phyloP scores from a whole-genome alignment of 2,113 vertebrate species.

The Brevimyrus niger region DNA sequence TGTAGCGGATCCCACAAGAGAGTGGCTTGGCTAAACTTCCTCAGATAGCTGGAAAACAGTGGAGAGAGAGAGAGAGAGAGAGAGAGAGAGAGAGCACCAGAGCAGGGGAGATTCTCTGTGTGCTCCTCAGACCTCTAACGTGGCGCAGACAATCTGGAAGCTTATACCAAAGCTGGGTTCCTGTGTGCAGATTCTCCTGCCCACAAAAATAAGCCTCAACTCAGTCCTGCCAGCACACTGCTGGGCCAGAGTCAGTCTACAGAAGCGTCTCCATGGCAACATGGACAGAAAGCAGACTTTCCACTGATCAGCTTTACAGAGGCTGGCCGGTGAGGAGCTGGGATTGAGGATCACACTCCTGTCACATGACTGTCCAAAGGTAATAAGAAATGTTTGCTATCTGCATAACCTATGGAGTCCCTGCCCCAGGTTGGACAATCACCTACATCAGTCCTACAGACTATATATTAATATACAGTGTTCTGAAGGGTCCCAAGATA shows the following conservation, averaged over 20 bases:
- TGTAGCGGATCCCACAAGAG: neutral
- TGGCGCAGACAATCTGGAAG: constrained; percentile 51
- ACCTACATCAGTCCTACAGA: neutral
- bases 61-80: neutral
- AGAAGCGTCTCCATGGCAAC: constrained; percentile 1
- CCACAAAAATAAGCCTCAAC: constrained; percentile 63
- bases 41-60: neutral
- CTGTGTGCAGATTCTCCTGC: constrained; percentile 49
- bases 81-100: constrained; percentile 18
- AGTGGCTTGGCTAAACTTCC: neutral
- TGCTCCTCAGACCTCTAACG: constrained; percentile 47
- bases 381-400: neutral
- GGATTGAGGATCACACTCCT: neutral
- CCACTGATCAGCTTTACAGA: neutral
- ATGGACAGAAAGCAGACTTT: neutral
- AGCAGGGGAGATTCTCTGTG: constrained; percentile 47
- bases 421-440: neutral
- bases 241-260: neutral
- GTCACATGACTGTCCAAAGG: neutral
- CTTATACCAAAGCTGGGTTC: constrained; percentile 39
- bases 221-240: constrained; percentile 39
- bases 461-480: neutral
- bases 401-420: neutral
- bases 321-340: constrained; percentile 2
- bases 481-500: neutral